These are phyloP conservation scores for Ranitomeya imitator DNA, from an alignment of 2,113 vertebrate species.

Conservation along the genomic window DNA sequence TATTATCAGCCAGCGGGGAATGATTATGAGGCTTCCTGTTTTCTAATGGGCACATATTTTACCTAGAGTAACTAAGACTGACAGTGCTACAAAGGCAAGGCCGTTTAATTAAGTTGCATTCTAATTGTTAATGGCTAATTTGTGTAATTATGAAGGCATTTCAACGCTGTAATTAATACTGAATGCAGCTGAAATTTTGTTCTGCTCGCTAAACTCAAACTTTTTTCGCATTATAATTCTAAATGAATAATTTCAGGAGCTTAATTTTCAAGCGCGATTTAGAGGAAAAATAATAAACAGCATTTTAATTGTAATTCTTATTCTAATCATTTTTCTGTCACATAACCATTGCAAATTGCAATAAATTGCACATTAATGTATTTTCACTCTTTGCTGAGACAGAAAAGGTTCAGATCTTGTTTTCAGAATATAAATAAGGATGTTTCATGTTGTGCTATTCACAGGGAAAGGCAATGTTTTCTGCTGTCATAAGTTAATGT, in stretches of 20 bases:
- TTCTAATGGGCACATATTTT: constrained; percentile 39
- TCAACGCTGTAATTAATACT: constrained; percentile 44
- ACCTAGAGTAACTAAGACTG: constrained; percentile 40
- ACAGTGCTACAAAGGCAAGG: constrained; percentile 37
- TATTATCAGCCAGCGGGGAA: neutral
- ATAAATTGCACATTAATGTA: constrained; percentile 47
- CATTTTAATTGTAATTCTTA: constrained; percentile 40
- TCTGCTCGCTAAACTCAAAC: constrained; percentile 48
- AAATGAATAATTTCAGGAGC: constrained; percentile 48
- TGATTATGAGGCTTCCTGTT: neutral
- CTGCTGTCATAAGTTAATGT: constrained; percentile 23
- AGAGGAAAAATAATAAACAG: constrained; percentile 49
- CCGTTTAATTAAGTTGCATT: constrained; percentile 48
- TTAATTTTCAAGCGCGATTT: constrained; percentile 45
- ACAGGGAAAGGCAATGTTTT: constrained; percentile 3
- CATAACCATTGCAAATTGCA: constrained; percentile 44
- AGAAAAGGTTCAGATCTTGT: constrained; percentile 25
- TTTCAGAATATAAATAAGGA: constrained; percentile 37
- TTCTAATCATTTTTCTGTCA: constrained; percentile 49
- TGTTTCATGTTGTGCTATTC: constrained; percentile 34
- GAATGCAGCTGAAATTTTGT: constrained; percentile 42
- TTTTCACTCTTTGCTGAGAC: constrained; percentile 8
- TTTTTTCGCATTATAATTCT: constrained; percentile 41
- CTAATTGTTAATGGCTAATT: constrained; percentile 50
- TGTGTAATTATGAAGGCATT: constrained; percentile 54